These are phyloP conservation scores for Dermolepida albohirtum DNA, from an alignment of 2,888 invertebrate species.

Conservation along the genomic window DNA sequence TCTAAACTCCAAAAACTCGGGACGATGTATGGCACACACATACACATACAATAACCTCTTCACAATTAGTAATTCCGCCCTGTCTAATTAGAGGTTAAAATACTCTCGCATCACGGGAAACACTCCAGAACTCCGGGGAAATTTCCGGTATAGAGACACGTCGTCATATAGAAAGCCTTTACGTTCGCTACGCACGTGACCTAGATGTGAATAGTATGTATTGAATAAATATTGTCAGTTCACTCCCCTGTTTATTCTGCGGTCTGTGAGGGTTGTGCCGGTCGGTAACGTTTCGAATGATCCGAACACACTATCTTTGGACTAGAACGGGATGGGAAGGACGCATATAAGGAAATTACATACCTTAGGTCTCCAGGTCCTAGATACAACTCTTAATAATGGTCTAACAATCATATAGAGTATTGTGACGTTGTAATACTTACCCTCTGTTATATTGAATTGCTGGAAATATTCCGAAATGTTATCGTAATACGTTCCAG, in stretches of 20 bases:
- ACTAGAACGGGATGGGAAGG: neutral
- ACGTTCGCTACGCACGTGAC: slow-evolving; percentile 18
- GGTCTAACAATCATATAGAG: too few relatives aligned
- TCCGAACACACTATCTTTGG: neutral
- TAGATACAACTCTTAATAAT: too few relatives aligned
- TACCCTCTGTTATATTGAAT: too few relatives aligned
- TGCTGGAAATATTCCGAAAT: too few relatives aligned
- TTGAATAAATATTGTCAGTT: slow-evolving; percentile 32
- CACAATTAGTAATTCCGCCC: slow-evolving; percentile 10
- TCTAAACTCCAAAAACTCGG: neutral
- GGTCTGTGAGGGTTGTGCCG: neutral
- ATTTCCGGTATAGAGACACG: slow-evolving; percentile 1
- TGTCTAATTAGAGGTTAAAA: slow-evolving; percentile 15
- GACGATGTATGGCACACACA: neutral
- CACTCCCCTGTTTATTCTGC: slow-evolving; percentile 8
- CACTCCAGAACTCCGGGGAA: slow-evolving; percentile 1
- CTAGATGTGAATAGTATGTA: slow-evolving; percentile 17
- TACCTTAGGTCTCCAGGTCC: too few relatives aligned
- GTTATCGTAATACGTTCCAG: too few relatives aligned
- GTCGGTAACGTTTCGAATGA: neutral
- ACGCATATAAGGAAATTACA: too few relatives aligned
- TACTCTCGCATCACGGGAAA: neutral
- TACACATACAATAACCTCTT: neutral
- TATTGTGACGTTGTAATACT: too few relatives aligned
- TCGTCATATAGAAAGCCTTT: neutral